Evolutionary conservation across 2,888 invertebrate species (phyloP).

Genomic region (Xanthorhoe designata): DNA sequence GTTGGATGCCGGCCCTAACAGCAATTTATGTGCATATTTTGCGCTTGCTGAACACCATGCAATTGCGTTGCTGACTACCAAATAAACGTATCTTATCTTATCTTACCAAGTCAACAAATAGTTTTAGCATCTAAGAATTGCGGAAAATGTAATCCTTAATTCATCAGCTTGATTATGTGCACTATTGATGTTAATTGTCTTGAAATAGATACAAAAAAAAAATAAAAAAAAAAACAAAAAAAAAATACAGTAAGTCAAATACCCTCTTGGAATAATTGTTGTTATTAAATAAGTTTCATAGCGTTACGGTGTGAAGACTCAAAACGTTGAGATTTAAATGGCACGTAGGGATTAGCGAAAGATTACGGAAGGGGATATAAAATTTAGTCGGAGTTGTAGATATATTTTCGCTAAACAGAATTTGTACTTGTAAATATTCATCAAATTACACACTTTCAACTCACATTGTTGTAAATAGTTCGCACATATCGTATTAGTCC

Average conservation of each 20-base stretch:
- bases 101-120: conserved; percentile 2
- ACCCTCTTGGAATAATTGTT: conserved; percentile 33
- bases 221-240: conserved; percentile 19
- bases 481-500: neutral
- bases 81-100: too few relatives aligned
- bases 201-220: conserved; percentile 13
- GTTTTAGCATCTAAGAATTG: conserved; percentile 27
- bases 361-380: conserved; percentile 7
- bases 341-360: conserved; percentile 11
- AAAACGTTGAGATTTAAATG: conserved; percentile 15
- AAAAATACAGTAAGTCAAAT: conserved; percentile 29
- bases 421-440: conserved; percentile 26
- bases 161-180: conserved; percentile 31
- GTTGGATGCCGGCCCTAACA: neutral
- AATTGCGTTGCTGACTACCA: conserved; percentile 25
- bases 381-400: conserved; percentile 17
- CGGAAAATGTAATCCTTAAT: conserved; percentile 11
- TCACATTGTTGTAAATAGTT: conserved; percentile 19
- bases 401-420: conserved; percentile 9
- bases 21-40: neutral
- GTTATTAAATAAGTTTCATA: conserved; percentile 20
- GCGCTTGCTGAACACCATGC: conserved; percentile 9
- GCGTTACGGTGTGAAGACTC: conserved; percentile 23
- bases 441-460: neutral
- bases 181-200: conserved; percentile 31